Conservation (phyloP, 2,888 invertebrate genomes). For the Drosophila suboccidentalis region DNA sequence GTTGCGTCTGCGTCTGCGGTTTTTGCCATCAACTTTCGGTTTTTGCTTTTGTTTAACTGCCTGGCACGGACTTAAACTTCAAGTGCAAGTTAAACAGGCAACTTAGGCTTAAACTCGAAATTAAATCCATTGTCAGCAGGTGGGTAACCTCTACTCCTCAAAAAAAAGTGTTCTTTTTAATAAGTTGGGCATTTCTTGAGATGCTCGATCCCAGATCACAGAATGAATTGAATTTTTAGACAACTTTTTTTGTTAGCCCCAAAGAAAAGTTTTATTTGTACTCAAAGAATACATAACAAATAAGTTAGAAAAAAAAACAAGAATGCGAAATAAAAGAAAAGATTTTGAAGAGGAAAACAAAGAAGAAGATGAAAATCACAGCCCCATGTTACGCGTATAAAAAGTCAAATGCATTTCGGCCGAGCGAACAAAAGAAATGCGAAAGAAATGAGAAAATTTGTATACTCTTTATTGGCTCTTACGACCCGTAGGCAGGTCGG, state of each 20-base stretch:
- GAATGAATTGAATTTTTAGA: conserved; percentile 70
- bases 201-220: conserved; percentile 37
- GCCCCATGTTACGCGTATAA: conserved; percentile 18
- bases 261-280: conserved; percentile 30
- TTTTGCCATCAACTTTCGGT: conserved; percentile 49
- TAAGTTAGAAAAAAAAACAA: conserved; percentile 46
- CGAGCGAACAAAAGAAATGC: conserved; percentile 37
- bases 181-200: conserved; percentile 58
- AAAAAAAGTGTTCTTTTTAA: conserved; percentile 41
- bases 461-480: conserved; percentile 35
- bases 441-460: conserved; percentile 23
- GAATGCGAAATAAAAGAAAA: conserved; percentile 26
- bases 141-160: conserved; percentile 33
- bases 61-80: conserved; percentile 34
- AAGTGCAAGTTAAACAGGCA: conserved; percentile 51
- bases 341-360: background rate
- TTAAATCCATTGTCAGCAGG: conserved; percentile 51
- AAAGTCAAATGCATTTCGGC: conserved; percentile 48
- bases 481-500: conserved; percentile 26
- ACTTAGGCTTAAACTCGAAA: conserved; percentile 32
- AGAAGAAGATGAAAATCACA: conserved; percentile 7
- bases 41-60: conserved; percentile 54
- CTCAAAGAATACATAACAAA: conserved; percentile 55
- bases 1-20: conserved; percentile 34
- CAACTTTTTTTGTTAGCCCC: conserved; percentile 62